Conservation (phyloP, 2,888 invertebrate species). For the Linnaemya vulpina region DNA sequence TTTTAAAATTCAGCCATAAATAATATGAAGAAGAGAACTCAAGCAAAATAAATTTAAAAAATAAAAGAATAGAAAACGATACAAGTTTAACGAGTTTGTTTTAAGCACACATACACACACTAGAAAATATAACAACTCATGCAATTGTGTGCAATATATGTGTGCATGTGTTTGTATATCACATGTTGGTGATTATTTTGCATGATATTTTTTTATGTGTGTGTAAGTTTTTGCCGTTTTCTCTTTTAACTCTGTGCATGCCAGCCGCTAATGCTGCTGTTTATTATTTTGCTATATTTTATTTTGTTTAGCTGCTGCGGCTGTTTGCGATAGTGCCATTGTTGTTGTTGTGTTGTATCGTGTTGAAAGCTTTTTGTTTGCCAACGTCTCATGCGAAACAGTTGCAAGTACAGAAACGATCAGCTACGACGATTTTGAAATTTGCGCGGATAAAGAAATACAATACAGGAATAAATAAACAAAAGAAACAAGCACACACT, state of each 20-base stretch:
- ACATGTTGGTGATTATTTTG: slow-evolving; percentile 69
- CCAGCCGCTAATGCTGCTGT: slow-evolving; percentile 59
- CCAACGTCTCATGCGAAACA: slow-evolving; percentile 79
- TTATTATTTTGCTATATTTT: slow-evolving; percentile 36
- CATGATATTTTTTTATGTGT: slow-evolving; percentile 61
- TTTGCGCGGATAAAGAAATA: slow-evolving; percentile 79
- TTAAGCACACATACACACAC: slow-evolving; percentile 5
- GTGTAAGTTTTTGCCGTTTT: slow-evolving; percentile 72
- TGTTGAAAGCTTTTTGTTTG: slow-evolving; percentile 80
- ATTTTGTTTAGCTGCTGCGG: slow-evolving; percentile 56
- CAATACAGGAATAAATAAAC: slow-evolving; percentile 57
- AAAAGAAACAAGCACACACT: slow-evolving; percentile 47
- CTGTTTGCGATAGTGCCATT: slow-evolving; percentile 37
- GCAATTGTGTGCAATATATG: not conserved
- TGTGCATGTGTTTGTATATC: slow-evolving; percentile 8
- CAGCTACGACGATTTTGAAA: slow-evolving; percentile 81
- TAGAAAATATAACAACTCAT: not conserved
- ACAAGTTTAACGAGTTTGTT: slow-evolving; percentile 70
- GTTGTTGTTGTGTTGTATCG: slow-evolving; percentile 72
- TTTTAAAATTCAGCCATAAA: slow-evolving; percentile 58
- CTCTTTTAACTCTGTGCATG: slow-evolving; percentile 72
- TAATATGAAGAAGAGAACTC: slow-evolving; percentile 54
- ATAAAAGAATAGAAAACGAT: slow-evolving; percentile 48
- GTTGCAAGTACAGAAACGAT: slow-evolving; percentile 82
- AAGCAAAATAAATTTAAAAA: slow-evolving; percentile 24